phyloP scores from a whole-genome alignment of 2,113 vertebrate species.

The Myotis lucifugus region DNA sequence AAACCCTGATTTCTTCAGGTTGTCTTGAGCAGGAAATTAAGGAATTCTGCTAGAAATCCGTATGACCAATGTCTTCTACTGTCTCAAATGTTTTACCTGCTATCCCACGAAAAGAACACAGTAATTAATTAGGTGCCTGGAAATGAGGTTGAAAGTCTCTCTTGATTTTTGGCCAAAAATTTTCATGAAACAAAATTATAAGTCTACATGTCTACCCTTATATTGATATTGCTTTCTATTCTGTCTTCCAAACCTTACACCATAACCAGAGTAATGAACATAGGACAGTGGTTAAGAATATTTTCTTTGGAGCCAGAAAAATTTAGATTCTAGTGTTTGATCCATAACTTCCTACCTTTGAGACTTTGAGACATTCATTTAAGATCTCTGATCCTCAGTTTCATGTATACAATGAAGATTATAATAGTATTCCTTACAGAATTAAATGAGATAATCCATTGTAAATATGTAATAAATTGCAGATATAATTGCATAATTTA shows the following conservation, averaged over 20 bases:
- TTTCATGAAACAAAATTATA: not conserved
- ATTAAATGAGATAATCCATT: not conserved
- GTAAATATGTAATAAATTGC: not conserved
- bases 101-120: not conserved
- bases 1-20: not conserved
- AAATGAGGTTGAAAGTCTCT: not conserved
- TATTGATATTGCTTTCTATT: not conserved
- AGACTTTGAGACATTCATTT: not conserved
- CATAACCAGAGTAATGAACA: not conserved
- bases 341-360: not conserved
- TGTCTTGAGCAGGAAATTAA: not conserved
- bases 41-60: not conserved
- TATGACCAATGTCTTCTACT: not conserved
- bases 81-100: not conserved
- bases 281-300: not conserved
- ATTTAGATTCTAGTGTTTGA: not conserved
- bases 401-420: not conserved
- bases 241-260: not conserved
- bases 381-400: not conserved
- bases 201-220: not conserved
- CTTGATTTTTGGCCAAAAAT: not conserved
- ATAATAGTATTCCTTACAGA: not conserved
- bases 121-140: not conserved
- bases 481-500: not conserved
- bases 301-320: not conserved